Conservation (phyloP, 2,888 invertebrate genomes). For the Ceriagrion tenellum region DNA sequence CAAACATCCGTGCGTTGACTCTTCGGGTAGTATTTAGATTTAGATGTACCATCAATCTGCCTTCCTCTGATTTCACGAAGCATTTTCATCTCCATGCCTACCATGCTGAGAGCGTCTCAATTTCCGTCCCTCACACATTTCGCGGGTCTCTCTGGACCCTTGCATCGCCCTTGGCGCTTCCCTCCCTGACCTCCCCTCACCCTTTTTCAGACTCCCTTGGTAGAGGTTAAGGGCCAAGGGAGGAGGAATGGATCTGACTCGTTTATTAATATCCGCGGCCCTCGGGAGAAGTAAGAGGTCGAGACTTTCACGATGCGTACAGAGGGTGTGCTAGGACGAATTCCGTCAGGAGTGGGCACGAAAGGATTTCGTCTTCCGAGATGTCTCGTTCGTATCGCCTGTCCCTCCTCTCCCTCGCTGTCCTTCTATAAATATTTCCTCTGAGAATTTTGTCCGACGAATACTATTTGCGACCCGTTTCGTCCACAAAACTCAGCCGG, state of each 20-base stretch:
- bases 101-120: too few relatives aligned
- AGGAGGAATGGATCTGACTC: neutral
- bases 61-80: too few relatives aligned
- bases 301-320: neutral
- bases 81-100: too few relatives aligned
- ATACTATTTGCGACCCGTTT: too few relatives aligned
- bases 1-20: too few relatives aligned
- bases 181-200: neutral
- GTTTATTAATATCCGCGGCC: constrained; percentile 14
- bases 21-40: too few relatives aligned
- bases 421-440: neutral
- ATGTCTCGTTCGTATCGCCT: neutral
- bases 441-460: neutral
- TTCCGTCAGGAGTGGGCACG: neutral
- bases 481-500: too few relatives aligned
- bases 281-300: neutral
- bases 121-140: too few relatives aligned
- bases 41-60: too few relatives aligned
- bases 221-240: neutral
- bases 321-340: neutral
- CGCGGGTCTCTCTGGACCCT: too few relatives aligned
- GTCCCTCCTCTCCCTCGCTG: neutral
- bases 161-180: neutral
- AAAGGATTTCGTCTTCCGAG: neutral
- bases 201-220: neutral